Evolutionary conservation across 2,113 vertebrate species (phyloP), one percentile per base, ranked within the genome.

Genomic region (Dipodomys ordii): DNA sequence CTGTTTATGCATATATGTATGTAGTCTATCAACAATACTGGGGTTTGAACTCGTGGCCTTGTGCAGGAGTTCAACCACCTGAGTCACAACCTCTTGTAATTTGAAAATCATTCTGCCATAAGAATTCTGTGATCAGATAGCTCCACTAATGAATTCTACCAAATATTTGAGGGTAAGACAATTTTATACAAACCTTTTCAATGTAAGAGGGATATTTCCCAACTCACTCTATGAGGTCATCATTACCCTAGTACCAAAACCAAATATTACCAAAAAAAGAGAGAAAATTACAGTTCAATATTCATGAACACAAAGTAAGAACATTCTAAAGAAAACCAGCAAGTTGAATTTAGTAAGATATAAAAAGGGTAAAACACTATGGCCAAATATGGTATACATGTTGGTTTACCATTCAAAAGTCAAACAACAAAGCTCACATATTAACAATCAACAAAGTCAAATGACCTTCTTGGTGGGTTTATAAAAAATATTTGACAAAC

Each of bases 401-500:
- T 49, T 49, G 49, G 49, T 49, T 11, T 90, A 84, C 84, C n/a
- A 65, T 44, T 85, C 49, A 87, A 88, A 90, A 92, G 22, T 71
- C 69, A 92, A 72, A 64, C 46, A 30, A 46, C 44, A 62, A 74
- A 77, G 69, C 32, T 49, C 49, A 49, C 53, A 64, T 69, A 72
- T 35, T 77, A 81, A 69, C 2, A 91, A 30, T 80, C 15, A 87
- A 91, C n/a, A 89, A 72, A 76, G 8, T 69, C 74, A 69, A 80
- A 49, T 49, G 49, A 49, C 49, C 49, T 49, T 49, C 49, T 49
- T 49, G 49, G 49, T 49, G 49, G 49, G 10, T 49, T 11, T 27
- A 80, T 46, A 62, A 73, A 74, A 95, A 74, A 10, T 39, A 76
- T 35, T n/a, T 92, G 74, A 88, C 57, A 95, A 84, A 60, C 27